Evolutionary conservation across 1,140 invertebrate species (phyloP).

Genomic region (Nasonia vitripennis): DNA sequence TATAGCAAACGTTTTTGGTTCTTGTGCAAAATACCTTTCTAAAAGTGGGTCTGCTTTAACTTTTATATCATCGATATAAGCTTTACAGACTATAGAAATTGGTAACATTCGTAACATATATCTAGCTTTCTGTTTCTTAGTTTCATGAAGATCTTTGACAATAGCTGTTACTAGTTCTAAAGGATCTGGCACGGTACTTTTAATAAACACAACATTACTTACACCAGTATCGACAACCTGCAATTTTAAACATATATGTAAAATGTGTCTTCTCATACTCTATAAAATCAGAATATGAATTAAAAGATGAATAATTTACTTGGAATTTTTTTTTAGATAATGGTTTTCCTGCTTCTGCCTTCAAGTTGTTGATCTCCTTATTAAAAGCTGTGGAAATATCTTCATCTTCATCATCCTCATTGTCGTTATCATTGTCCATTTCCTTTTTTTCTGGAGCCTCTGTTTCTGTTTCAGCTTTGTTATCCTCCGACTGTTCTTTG

Average conservation of each 20-base stretch:
- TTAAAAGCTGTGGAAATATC: constrained; percentile 80
- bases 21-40: constrained; percentile 84
- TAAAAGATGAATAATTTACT: constrained; percentile 54
- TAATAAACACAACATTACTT: constrained; percentile 90
- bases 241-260: constrained; percentile 59
- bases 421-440: constrained; percentile 50
- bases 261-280: constrained; percentile 21
- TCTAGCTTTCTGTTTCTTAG: constrained; percentile 81
- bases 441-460: background rate
- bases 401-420: constrained; percentile 74
- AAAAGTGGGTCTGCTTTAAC: constrained; percentile 80
- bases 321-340: constrained; percentile 64
- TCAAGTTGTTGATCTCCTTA: constrained; percentile 81
- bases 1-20: constrained; percentile 84
- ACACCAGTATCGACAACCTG: constrained; percentile 84
- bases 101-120: constrained; percentile 87
- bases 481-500: constrained; percentile 61
- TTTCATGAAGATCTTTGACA: constrained; percentile 82
- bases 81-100: constrained; percentile 87
- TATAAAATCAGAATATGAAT: background rate
- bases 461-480: background rate
- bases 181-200: constrained; percentile 84
- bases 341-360: constrained; percentile 73
- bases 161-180: constrained; percentile 82
- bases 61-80: constrained; percentile 84